These are phyloP conservation scores for Mythimna impura DNA, from an alignment of 2,888 invertebrate genomes.

Conservation along the genomic window DNA sequence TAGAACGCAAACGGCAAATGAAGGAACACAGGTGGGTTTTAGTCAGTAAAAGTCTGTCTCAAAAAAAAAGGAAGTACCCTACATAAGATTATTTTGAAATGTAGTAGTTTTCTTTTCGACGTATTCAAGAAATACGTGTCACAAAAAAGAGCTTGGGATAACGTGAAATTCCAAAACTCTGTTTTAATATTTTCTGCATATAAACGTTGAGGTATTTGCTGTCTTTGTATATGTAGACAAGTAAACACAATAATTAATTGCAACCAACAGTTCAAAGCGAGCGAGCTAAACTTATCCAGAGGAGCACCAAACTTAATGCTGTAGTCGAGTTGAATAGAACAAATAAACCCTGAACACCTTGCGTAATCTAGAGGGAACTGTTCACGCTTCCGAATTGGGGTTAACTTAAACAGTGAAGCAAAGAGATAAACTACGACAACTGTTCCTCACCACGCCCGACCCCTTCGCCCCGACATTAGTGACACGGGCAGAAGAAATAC, in stretches of 20 bases:
- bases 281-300: background rate
- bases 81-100: background rate
- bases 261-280: background rate
- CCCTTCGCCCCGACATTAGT: too few relatives aligned
- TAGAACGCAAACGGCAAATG: too few relatives aligned
- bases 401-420: background rate
- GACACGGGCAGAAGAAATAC: too few relatives aligned
- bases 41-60: too few relatives aligned
- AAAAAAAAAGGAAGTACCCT: too few relatives aligned
- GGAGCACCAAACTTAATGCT: background rate
- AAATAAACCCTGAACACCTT: constrained; percentile 7
- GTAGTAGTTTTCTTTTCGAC: background rate
- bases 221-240: background rate
- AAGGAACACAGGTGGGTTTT: too few relatives aligned
- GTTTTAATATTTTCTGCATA: background rate
- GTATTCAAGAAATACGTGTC: background rate
- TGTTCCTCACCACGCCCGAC: too few relatives aligned
- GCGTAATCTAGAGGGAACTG: constrained; percentile 14
- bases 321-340: background rate
- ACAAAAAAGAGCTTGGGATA: background rate
- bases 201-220: background rate
- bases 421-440: too few relatives aligned
- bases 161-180: background rate
- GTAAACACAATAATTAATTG: background rate
- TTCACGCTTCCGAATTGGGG: constrained; percentile 1